Conservation (phyloP, 1,140 invertebrate species). For the Penaeus chinensis region DNA sequence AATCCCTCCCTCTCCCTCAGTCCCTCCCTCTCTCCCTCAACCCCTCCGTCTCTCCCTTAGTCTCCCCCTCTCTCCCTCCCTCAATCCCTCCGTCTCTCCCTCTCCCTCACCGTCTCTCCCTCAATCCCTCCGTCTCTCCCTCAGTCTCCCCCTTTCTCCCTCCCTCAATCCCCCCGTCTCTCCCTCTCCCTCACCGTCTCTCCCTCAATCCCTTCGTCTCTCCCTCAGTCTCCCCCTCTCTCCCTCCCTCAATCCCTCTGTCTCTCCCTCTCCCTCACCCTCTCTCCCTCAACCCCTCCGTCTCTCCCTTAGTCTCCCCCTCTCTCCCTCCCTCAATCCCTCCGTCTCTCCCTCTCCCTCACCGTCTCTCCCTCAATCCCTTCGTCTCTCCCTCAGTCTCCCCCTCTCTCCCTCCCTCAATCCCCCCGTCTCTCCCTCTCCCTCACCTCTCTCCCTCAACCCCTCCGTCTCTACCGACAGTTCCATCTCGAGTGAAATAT, state of each 20-base stretch:
- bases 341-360: background rate
- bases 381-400: too few relatives aligned
- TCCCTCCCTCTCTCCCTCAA: constrained; percentile 25
- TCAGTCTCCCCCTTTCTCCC: background rate
- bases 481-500: too few relatives aligned
- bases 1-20: constrained; percentile 35
- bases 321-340: constrained; percentile 3
- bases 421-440: background rate
- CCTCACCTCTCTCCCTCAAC: too few relatives aligned
- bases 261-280: constrained; percentile 26
- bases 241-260: background rate
- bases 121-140: background rate
- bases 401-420: background rate
- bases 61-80: background rate
- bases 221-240: background rate
- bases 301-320: constrained; percentile 27
- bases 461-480: too few relatives aligned
- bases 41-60: background rate
- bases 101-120: background rate
- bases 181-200: background rate
- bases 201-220: constrained; percentile 1
- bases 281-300: constrained; percentile 31
- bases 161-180: constrained; percentile 32
- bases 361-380: background rate
- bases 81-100: too few relatives aligned